A percentile compares a stretch with the other conserved stretches of the same genome.
These are phyloP conservation scores for Malachius bipustulatus DNA, from an alignment of 2,888 invertebrate genomes.

Conservation along the genomic window DNA sequence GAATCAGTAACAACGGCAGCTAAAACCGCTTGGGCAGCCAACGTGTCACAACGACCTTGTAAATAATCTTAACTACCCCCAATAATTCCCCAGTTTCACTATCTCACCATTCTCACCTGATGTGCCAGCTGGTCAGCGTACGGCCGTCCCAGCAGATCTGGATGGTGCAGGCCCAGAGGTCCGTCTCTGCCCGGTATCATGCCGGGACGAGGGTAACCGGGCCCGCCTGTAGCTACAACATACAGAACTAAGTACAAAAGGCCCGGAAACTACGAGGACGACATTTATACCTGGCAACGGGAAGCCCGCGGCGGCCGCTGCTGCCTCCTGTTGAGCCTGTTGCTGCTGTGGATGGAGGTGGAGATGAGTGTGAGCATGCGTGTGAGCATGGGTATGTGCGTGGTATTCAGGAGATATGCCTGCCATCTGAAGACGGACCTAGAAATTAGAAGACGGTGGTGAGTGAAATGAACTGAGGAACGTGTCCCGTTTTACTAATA, in stretches of 20 bases:
- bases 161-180: constrained; percentile 58
- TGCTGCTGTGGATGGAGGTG: constrained; percentile 72
- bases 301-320: constrained; percentile 43
- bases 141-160: constrained; percentile 66
- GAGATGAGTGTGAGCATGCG: constrained; percentile 82
- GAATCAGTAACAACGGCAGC: too few species aligned
- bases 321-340: constrained; percentile 61
- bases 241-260: too few species aligned
- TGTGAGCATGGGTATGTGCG: constrained; percentile 86
- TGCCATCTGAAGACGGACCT: constrained; percentile 79
- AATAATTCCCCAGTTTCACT: too few species aligned
- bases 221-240: constrained; percentile 38
- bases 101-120: constrained; percentile 47
- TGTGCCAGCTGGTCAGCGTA: constrained; percentile 74
- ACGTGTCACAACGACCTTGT: too few species aligned
- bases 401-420: constrained; percentile 81
- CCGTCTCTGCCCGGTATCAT: constrained; percentile 46
- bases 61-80: too few species aligned
- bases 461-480: too few species aligned
- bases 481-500: too few species aligned
- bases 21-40: too few species aligned
- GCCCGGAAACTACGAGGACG: background rate
- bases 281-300: constrained; percentile 51
- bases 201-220: constrained; percentile 49
- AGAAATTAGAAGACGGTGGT: constrained; percentile 15